These are phyloP conservation scores for Tichodroma muraria DNA, from an alignment of 2,113 vertebrate species.

Conservation along the genomic window DNA sequence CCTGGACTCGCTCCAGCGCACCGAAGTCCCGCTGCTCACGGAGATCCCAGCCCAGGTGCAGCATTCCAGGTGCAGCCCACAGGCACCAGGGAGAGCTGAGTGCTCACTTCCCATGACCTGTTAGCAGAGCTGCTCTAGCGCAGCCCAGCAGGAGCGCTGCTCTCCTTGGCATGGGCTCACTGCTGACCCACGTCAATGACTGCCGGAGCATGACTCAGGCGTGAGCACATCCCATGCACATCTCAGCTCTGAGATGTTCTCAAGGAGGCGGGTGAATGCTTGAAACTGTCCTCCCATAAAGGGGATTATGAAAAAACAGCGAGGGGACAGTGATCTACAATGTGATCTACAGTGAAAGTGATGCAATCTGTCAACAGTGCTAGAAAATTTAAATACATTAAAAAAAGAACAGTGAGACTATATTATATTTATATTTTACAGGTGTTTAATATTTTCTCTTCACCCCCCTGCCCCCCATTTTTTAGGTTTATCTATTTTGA, in stretches of 20 bases:
- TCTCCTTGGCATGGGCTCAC: not conserved
- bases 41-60: not conserved
- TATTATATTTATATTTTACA: not conserved
- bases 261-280: not conserved
- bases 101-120: not conserved
- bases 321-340: not conserved
- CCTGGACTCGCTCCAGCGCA: not conserved
- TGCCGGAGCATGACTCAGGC: not conserved
- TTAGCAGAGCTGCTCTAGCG: not conserved
- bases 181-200: not conserved
- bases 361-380: not conserved
- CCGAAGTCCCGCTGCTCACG: not conserved
- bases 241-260: not conserved
- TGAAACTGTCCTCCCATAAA: not conserved
- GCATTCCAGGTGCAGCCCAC: not conserved
- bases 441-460: not conserved
- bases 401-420: not conserved
- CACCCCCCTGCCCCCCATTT: rapidly evolving
- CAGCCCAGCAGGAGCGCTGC: not conserved
- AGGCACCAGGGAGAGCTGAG: not conserved
- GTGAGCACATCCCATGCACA: not conserved
- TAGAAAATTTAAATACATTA: not conserved
- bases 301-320: not conserved
- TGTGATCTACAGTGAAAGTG: not conserved
- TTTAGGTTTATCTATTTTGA: not conserved